Base-by-base conservation (phyloP, 2,888 invertebrate genomes). In the Ceratothoa steindachneri region DNA sequence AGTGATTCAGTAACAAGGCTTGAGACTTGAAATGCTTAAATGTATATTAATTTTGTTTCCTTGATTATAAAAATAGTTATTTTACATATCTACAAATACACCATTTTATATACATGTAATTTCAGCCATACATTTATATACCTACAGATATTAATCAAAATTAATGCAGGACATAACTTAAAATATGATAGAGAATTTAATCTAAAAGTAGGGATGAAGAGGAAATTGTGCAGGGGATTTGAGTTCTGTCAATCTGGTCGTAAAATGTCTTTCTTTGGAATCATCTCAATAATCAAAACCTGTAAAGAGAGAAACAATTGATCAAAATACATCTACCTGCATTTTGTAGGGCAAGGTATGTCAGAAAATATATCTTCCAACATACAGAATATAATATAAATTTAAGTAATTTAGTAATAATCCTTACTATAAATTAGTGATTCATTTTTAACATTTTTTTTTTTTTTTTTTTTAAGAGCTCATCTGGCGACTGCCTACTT, bases 231-330 rank as follows among this genome's bases (percentile, higher is more conserved):
- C 2, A 15, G 15, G 2, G n/a, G n/a, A 15, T 51, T 51, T 19
- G 9, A n/a, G 31, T 28, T 30, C 4, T 55, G 77, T 77, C 77
- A 77, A 74, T 77, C 77, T 22, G 77, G 77, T 30, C 75, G 67
- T 15, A 77, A 55, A 27, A 77, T 77, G 66, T 77, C 77, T 51
- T 75, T 77, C 30, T 77, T 77, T 29, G 77, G 77, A 27, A 77
- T 77, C 12, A 71, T 70, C 41, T 77, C 77, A 19, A 77, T 77
- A 52, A 77, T 73, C 60, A 77, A 53, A 5, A 77, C 77, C 77
- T 77, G 74, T 0, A 12, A 53, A 41, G 29, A 30, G n/a, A 30
- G 41, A 68, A 68, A 15, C 19, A 24, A 29, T 2, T n/a, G 19
- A 30, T 67, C 15, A 19, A 29, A 4, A 29, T 67, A 29, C n/a